A percentile compares a stretch with the other conserved stretches of the same genome.
Conservation (phyloP, 53 echinoderm and acorn worm genomes). For the Temnopleurus reevesii region DNA sequence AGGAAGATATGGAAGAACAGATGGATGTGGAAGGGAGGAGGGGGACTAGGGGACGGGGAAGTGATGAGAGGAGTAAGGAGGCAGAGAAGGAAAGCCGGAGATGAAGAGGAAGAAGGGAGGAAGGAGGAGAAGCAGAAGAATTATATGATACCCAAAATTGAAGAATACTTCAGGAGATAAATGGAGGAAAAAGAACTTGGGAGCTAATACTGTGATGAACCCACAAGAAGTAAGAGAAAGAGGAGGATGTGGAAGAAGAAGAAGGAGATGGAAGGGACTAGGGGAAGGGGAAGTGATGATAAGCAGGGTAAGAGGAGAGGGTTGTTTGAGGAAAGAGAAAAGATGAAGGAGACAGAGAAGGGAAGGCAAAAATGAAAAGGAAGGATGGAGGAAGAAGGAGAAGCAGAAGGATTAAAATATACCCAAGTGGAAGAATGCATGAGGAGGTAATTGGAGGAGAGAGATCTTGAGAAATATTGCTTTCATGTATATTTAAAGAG, state of each 20-base stretch:
- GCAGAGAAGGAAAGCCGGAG: not conserved
- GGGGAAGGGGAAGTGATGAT: not conserved
- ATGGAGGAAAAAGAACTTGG: conserved; percentile 97
- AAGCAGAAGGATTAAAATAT: not conserved
- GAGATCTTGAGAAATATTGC: conserved; percentile 98
- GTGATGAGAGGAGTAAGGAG: no score
- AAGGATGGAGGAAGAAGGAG: not conserved
- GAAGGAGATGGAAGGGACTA: no score
- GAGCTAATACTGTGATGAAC: conserved; percentile 98
- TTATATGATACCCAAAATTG: conserved; percentile 58
- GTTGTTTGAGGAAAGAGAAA: not conserved
- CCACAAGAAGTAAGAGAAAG: conserved; percentile 85
- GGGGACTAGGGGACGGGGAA: no score
- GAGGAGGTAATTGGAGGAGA: conserved; percentile 90
- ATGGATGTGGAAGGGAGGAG: no score
- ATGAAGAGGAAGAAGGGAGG: not conserved
- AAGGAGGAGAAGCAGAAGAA: not conserved
- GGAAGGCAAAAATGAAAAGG: not conserved
- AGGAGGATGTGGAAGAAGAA: no score
- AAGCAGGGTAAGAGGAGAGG: not conserved
- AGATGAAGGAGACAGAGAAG: not conserved
- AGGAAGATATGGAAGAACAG: no score
- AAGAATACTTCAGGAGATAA: conserved; percentile 72
- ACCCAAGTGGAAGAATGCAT: conserved; percentile 40
- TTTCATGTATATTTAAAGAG: conserved; percentile 85